phyloP scores from a whole-genome alignment of 2,797 vertebrate genomes.

The Parotocinclus haroldoi region DNA sequence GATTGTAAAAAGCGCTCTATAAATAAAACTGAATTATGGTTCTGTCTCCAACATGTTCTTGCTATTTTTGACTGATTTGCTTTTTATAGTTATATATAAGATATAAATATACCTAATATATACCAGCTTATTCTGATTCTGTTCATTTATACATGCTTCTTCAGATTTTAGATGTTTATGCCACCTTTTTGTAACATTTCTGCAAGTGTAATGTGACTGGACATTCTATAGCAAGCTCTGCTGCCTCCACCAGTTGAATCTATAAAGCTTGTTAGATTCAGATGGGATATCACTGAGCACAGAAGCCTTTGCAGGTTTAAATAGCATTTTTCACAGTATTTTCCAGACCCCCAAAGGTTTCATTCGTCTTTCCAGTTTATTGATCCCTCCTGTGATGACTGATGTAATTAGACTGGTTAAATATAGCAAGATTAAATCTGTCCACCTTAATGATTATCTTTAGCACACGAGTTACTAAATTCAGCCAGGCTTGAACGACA shows the following conservation, averaged over 20 bases:
- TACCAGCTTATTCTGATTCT: too few species aligned
- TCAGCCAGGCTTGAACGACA: background rate
- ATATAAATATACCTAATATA: too few species aligned
- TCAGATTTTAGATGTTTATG: too few species aligned
- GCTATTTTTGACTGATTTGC: too few species aligned
- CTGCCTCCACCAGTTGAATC: conserved; percentile 19
- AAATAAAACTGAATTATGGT: too few species aligned
- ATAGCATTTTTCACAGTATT: background rate
- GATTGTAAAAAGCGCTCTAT: too few species aligned
- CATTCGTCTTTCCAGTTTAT: conserved; percentile 8
- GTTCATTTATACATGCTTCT: too few species aligned
- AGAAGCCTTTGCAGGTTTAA: background rate
- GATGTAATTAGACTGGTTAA: conserved; percentile 15
- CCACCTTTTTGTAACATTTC: too few species aligned
- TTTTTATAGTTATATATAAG: too few species aligned
- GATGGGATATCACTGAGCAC: background rate
- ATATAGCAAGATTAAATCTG: conserved; percentile 12
- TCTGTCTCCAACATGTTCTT: too few species aligned
- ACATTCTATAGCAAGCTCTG: background rate
- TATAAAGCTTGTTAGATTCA: background rate
- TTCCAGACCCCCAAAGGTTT: background rate
- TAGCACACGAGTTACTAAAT: background rate
- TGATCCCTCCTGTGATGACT: conserved; percentile 8
- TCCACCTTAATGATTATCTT: conserved; percentile 12
- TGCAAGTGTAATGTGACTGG: too few species aligned